Percentiles rank a stretch among this genome's conserved stretches.
phyloP scores from a whole-genome alignment of 2,113 vertebrate species.

The Bufo bufo region DNA sequence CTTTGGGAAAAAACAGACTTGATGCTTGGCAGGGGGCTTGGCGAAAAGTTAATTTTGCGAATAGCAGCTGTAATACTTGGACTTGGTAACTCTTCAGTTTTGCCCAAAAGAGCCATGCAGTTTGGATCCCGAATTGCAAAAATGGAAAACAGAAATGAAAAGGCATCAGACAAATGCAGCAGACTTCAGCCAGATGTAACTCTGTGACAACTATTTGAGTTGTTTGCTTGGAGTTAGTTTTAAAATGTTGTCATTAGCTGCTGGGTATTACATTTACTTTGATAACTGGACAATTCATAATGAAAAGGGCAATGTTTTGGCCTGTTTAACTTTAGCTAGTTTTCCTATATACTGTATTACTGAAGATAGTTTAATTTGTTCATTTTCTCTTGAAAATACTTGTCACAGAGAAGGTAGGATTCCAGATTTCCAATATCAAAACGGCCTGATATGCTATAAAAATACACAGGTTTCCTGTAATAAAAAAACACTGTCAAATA shows the following conservation, averaged over 20 bases:
- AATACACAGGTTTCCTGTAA: constrained; percentile 73
- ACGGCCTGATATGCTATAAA: constrained; percentile 73
- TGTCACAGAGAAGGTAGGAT: constrained; percentile 74
- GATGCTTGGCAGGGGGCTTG: constrained; percentile 84
- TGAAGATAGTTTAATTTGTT: constrained; percentile 69
- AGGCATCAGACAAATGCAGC: constrained; percentile 85
- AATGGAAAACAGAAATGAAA: constrained; percentile 84
- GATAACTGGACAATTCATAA: too few species aligned
- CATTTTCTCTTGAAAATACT: constrained; percentile 74
- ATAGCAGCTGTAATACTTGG: constrained; percentile 79
- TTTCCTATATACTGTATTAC: constrained; percentile 53
- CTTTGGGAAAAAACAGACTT: constrained; percentile 86
- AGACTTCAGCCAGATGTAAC: constrained; percentile 70
- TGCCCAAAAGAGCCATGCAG: constrained; percentile 94
- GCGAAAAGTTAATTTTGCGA: constrained; percentile 91
- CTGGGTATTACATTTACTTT: too few species aligned
- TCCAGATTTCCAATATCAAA: constrained; percentile 79
- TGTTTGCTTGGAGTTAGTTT: too few species aligned
- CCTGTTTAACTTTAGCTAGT: too few species aligned
- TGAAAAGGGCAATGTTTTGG: too few species aligned
- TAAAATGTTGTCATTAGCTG: too few species aligned
- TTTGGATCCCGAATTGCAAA: constrained; percentile 96
- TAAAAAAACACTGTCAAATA: neutral
- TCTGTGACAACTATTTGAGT: neutral
- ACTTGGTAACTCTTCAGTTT: constrained; percentile 73